These are phyloP conservation scores for Apis mellifera DNA, from an alignment of 1,140 invertebrate species.

Conservation along the genomic window DNA sequence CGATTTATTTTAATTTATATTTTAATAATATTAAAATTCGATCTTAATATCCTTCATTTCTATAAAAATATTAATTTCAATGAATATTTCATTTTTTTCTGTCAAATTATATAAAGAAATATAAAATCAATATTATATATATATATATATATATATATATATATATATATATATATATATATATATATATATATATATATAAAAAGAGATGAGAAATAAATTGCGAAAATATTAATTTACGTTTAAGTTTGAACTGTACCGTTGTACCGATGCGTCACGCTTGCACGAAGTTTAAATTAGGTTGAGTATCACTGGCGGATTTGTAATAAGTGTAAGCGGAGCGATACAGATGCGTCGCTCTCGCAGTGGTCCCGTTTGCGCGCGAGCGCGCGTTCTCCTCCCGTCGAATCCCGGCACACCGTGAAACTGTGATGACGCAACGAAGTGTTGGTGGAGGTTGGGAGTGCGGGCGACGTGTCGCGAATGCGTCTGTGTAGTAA, in stretches of 20 bases:
- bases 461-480: conserved; percentile 59
- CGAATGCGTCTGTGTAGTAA: conserved; percentile 60
- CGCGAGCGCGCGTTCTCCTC: conserved; percentile 49
- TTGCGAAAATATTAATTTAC: background rate
- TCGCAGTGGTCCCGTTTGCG: conserved; percentile 50
- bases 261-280: background rate
- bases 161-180: too few relatives aligned
- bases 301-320: conserved; percentile 69
- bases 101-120: background rate
- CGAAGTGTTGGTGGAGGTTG: conserved; percentile 63
- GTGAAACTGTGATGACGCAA: conserved; percentile 72
- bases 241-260: background rate
- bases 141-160: background rate
- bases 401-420: conserved; percentile 64
- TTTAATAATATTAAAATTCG: background rate
- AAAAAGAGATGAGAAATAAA: background rate
- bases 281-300: background rate
- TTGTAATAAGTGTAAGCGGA: conserved; percentile 66
- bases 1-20: background rate
- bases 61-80: background rate
- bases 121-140: background rate
- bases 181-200: too few relatives aligned
- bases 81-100: too few relatives aligned
- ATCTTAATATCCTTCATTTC: background rate
- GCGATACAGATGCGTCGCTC: conserved; percentile 68